Percentiles rank a stretch among this genome's conserved stretches.
These are phyloP conservation scores for Apamea anceps DNA, from an alignment of 2,888 invertebrate genomes.

Conservation along the genomic window DNA sequence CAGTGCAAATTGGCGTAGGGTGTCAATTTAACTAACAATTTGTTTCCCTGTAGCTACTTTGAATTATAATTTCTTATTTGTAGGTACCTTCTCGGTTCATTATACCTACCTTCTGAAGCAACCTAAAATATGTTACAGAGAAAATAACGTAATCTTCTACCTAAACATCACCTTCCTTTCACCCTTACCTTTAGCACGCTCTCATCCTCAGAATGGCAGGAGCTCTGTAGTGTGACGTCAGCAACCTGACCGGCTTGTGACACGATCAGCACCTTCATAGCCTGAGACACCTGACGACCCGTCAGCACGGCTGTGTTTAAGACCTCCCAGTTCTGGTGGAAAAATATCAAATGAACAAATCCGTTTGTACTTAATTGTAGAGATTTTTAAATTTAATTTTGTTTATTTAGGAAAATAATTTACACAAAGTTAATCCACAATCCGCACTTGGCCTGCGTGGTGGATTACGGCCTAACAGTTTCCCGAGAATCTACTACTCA, in stretches of 20 bases:
- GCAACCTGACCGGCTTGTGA: constrained; percentile 98
- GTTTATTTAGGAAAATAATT: not conserved
- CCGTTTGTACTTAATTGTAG: not conserved
- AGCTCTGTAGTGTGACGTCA: constrained; percentile 98
- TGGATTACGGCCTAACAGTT: not conserved
- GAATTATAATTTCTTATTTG: not conserved
- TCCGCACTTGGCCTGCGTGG: not conserved
- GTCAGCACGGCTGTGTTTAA: constrained; percentile 98
- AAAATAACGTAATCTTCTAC: no score
- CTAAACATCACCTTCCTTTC: not conserved
- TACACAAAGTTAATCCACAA: not conserved
- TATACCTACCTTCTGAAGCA: not conserved
- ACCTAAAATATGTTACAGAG: not conserved
- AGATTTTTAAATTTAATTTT: no score
- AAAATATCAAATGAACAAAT: constrained; percentile 19
- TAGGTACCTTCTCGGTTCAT: not conserved
- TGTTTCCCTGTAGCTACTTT: not conserved
- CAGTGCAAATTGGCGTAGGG: not conserved
- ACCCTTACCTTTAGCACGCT: constrained; percentile 96
- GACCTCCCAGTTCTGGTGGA: constrained; percentile 96
- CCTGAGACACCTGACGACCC: constrained; percentile 97
- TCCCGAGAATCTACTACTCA: not conserved
- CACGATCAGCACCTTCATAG: constrained; percentile 98
- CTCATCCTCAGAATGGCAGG: constrained; percentile 98
- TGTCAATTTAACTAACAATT: not conserved